Percentiles rank a stretch among this genome's conserved stretches.
These are phyloP conservation scores for Xanthorhoe designata DNA, from an alignment of 2,888 invertebrate genomes.

Conservation along the genomic window DNA sequence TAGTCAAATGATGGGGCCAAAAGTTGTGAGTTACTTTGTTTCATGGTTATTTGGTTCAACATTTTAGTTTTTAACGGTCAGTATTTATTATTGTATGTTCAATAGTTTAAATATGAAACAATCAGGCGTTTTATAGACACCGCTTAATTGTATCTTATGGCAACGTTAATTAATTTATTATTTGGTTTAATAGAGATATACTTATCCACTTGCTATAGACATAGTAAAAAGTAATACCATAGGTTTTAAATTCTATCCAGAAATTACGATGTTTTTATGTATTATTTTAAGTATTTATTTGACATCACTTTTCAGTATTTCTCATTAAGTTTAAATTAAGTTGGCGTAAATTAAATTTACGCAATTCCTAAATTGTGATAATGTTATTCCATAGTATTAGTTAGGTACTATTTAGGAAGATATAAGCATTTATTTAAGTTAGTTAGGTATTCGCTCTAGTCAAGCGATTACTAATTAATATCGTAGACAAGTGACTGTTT, in stretches of 20 bases:
- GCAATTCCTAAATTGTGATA: constrained; percentile 84
- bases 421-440: constrained; percentile 40
- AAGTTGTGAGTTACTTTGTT: constrained; percentile 69
- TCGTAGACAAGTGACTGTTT: constrained; percentile 8
- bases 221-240: neutral
- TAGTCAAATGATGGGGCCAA: constrained; percentile 73
- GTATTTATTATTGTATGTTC: neutral
- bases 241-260: neutral
- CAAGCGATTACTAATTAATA: constrained; percentile 40
- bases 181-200: too few species aligned
- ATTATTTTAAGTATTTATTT: constrained; percentile 17
- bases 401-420: constrained; percentile 54
- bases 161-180: neutral
- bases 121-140: neutral
- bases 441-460: constrained; percentile 46
- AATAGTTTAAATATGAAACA: neutral
- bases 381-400: constrained; percentile 63
- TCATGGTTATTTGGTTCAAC: constrained; percentile 64
- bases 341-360: constrained; percentile 60
- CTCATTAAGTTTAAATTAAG: constrained; percentile 44
- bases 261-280: constrained; percentile 32
- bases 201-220: neutral
- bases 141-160: neutral
- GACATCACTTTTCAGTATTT: constrained; percentile 68
- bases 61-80: constrained; percentile 23